phyloP scores from a whole-genome alignment of 2,113 vertebrate species.

The Illadopsis cleaveri region DNA sequence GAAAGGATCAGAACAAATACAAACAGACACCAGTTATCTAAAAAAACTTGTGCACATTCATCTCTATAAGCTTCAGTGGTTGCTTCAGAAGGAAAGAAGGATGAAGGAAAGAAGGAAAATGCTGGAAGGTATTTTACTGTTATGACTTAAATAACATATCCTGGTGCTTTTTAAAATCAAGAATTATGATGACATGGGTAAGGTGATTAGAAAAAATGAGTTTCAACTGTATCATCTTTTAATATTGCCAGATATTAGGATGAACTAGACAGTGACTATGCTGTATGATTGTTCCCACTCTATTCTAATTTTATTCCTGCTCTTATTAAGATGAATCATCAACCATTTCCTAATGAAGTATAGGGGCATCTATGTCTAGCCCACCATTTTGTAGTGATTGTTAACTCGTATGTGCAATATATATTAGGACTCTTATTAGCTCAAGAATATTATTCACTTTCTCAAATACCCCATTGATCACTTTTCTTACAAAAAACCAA shows the following conservation, averaged over 20 bases:
- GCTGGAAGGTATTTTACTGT: not conserved
- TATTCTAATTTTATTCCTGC: not conserved
- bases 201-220: not conserved
- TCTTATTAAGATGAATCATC: not conserved
- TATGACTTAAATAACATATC: not conserved
- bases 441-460: not conserved
- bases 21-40: not conserved
- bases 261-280: not conserved
- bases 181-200: not conserved
- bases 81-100: not conserved
- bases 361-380: not conserved
- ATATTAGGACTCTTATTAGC: not conserved
- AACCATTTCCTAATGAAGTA: not conserved
- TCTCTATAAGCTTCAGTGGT: not conserved
- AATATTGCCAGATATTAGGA: not conserved
- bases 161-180: not conserved
- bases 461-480: not conserved
- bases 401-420: not conserved
- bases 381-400: not conserved
- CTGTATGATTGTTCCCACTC: not conserved
- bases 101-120: not conserved
- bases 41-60: not conserved
- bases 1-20: not conserved
- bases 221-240: not conserved
- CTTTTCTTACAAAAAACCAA: not conserved